A percentile compares a stretch with the other conserved stretches of the same genome.
Evolutionary conservation across 2,113 vertebrate genomes (phyloP).

Genomic region (Tichodroma muraria): DNA sequence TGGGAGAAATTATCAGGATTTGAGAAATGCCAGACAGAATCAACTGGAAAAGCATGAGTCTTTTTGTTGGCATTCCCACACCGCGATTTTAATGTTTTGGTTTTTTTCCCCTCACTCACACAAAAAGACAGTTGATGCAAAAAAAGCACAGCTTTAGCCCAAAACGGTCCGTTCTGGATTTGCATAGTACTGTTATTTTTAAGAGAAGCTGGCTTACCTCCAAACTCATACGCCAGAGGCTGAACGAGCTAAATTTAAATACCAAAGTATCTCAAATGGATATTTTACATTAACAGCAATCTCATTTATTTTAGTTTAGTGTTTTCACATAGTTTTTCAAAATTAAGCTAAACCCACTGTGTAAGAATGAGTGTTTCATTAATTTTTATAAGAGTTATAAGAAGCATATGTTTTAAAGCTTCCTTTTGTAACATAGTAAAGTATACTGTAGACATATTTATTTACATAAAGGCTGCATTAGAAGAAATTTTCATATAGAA

Average conservation of each 20-base stretch:
- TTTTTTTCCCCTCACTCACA: background rate
- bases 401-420: constrained; percentile 17
- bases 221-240: background rate
- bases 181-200: background rate
- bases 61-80: background rate
- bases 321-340: constrained; percentile 24
- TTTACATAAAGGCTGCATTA: constrained; percentile 11
- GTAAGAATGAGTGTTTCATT: constrained; percentile 46
- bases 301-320: background rate
- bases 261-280: background rate
- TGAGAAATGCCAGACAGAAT: background rate
- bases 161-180: background rate
- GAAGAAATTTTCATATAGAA: constrained; percentile 30
- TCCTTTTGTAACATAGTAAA: background rate
- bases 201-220: background rate
- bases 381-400: constrained; percentile 42
- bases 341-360: background rate
- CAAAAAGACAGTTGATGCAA: background rate
- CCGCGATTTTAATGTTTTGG: background rate
- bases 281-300: constrained; percentile 35
- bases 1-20: background rate
- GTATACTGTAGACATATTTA: constrained; percentile 15
- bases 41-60: background rate
- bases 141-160: background rate
- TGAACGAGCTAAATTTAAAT: constrained; percentile 11